Conservation (phyloP, 2,797 vertebrate species). For the Tokudaia muenninki region DNA sequence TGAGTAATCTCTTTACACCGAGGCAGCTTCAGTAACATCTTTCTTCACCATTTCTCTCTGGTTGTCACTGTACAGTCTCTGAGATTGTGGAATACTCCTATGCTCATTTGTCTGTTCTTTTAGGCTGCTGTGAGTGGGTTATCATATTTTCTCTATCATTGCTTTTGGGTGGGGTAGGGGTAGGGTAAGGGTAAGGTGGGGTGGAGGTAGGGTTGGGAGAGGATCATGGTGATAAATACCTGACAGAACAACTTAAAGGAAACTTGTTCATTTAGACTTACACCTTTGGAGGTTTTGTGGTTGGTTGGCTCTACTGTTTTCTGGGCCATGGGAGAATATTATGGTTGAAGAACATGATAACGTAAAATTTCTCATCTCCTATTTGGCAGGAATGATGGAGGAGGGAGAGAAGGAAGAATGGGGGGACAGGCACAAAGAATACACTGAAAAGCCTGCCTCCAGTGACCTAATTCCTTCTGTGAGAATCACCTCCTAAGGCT, state of each 20-base stretch:
- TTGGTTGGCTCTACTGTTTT: background rate
- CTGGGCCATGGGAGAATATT: background rate
- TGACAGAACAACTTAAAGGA: background rate
- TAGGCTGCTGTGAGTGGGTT: background rate
- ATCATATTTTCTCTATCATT: background rate
- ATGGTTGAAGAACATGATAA: background rate
- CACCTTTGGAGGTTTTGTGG: background rate
- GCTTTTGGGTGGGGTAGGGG: background rate
- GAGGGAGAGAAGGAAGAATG: background rate
- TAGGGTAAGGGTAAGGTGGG: too few species aligned
- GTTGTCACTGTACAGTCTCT: background rate
- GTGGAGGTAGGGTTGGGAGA: background rate
- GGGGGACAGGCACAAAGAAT: background rate
- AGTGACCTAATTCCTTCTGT: background rate
- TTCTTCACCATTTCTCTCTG: background rate
- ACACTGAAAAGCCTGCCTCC: background rate
- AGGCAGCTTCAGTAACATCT: rapidly evolving
- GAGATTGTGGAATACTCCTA: background rate
- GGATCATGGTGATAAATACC: background rate
- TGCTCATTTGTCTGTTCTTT: background rate
- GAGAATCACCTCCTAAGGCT: background rate
- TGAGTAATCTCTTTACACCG: background rate
- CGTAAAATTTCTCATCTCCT: background rate
- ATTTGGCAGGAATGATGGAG: background rate
- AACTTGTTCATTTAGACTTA: background rate